phyloP scores from a whole-genome alignment of 2,113 vertebrate genomes.

The Cebidichthys violaceus region DNA sequence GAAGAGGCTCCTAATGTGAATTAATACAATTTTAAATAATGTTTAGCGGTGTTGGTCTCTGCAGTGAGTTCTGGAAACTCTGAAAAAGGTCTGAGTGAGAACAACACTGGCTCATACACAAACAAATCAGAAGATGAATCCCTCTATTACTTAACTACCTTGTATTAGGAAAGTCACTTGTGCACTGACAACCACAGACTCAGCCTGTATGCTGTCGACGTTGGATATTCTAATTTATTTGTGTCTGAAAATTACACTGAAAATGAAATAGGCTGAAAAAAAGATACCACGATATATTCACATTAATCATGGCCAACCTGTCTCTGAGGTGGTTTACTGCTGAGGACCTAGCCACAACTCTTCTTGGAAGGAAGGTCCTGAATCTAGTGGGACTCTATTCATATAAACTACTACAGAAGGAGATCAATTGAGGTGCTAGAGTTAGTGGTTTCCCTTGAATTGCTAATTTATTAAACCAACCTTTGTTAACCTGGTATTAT shows the following conservation, averaged over 20 bases:
- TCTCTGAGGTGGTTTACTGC: background rate
- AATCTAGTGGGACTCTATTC: background rate
- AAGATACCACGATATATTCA: background rate
- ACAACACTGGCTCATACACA: background rate
- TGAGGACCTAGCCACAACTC: background rate
- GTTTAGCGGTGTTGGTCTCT: background rate
- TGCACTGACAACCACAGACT: background rate
- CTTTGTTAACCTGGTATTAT: constrained; percentile 30
- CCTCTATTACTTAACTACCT: background rate
- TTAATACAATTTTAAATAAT: background rate
- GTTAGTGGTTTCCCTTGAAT: background rate
- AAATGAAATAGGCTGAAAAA: background rate
- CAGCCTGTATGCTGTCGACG: background rate
- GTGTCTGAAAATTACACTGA: background rate
- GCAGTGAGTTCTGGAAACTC: background rate
- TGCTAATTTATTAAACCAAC: constrained; percentile 33
- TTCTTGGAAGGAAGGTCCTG: background rate
- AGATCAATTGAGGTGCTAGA: background rate
- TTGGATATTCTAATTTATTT: background rate
- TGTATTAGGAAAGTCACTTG: background rate
- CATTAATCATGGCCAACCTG: background rate
- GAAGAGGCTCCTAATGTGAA: background rate
- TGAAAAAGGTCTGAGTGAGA: background rate
- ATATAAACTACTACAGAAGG: background rate
- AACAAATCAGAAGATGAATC: background rate